phyloP scores from a whole-genome alignment of 2,888 invertebrate genomes.

The Ennomos fuscantarius region DNA sequence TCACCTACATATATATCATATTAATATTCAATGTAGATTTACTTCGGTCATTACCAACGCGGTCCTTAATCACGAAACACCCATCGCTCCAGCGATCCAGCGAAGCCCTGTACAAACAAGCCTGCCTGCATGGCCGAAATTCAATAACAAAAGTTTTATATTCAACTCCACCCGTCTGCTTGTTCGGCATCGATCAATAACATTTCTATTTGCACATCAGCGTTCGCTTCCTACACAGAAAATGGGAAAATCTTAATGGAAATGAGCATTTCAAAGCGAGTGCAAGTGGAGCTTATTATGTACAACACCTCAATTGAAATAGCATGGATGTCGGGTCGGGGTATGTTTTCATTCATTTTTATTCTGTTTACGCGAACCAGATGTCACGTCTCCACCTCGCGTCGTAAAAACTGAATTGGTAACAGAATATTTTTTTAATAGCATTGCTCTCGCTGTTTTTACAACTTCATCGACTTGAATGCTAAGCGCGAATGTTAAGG shows the following conservation, averaged over 20 bases:
- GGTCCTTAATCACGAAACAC: slow-evolving; percentile 12
- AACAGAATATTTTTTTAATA: slow-evolving; percentile 69
- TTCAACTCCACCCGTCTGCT: slow-evolving; percentile 31
- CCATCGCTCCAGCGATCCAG: slow-evolving; percentile 15
- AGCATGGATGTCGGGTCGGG: slow-evolving; percentile 52
- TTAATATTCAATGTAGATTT: slow-evolving; percentile 10
- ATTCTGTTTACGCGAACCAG: slow-evolving; percentile 76
- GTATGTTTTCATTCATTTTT: slow-evolving; percentile 66
- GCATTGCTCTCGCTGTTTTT: slow-evolving; percentile 52
- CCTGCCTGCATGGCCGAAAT: slow-evolving; percentile 23
- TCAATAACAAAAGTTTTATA: slow-evolving; percentile 39
- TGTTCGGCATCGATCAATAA: slow-evolving; percentile 40
- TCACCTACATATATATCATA: slow-evolving; percentile 6
- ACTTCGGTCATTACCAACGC: slow-evolving; percentile 15
- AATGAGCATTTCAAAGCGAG: slow-evolving; percentile 55
- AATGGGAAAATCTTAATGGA: slow-evolving; percentile 54
- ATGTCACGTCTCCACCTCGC: slow-evolving; percentile 65
- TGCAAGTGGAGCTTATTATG: slow-evolving; percentile 54
- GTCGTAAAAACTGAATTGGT: slow-evolving; percentile 76
- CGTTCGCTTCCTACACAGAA: slow-evolving; percentile 41
- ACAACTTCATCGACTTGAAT: slow-evolving; percentile 48
- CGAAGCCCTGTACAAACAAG: slow-evolving; percentile 14
- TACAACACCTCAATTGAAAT: slow-evolving; percentile 52
- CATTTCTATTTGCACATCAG: slow-evolving; percentile 41
- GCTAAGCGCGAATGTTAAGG: slow-evolving; percentile 30